A percentile compares a stretch with the other conserved stretches of the same genome.
These are phyloP conservation scores for Caerostris darwini DNA, from an alignment of 1,140 invertebrate genomes.

Conservation along the genomic window DNA sequence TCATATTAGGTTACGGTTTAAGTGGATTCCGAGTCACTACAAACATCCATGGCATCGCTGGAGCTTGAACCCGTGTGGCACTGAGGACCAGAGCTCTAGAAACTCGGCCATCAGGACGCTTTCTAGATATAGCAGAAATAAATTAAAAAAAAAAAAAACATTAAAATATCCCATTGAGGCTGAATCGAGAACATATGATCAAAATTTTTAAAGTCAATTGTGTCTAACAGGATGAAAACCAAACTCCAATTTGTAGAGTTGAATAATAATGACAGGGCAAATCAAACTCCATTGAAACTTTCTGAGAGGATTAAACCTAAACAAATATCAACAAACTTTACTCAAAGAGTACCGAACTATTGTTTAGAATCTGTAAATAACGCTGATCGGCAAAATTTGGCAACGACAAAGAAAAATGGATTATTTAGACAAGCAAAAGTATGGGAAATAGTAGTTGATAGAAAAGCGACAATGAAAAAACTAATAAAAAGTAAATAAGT, in stretches of 20 bases:
- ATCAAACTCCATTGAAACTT: neutral
- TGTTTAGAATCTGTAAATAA: neutral
- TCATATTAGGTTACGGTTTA: neutral
- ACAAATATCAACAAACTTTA: neutral
- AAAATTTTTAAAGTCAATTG: no score
- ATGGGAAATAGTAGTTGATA: neutral
- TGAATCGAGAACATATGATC: no score
- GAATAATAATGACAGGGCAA: neutral
- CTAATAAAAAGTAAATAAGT: conserved; percentile 12
- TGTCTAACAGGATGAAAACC: neutral
- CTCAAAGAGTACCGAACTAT: neutral
- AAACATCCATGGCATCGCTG: no score
- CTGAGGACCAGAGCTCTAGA: no score
- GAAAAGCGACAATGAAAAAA: neutral
- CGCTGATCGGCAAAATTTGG: neutral
- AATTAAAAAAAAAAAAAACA: neutral
- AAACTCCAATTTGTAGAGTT: neutral
- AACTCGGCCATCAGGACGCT: neutral
- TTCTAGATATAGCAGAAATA: neutral
- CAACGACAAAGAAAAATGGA: neutral
- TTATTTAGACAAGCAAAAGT: conserved; percentile 31
- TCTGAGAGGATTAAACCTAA: neutral
- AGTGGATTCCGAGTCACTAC: neutral
- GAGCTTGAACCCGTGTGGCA: neutral
- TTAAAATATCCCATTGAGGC: no score